Evolutionary conservation across 2,888 invertebrate species (phyloP), one percentile per base, ranked within the genome.

Genomic region (Tortrix viridana): DNA sequence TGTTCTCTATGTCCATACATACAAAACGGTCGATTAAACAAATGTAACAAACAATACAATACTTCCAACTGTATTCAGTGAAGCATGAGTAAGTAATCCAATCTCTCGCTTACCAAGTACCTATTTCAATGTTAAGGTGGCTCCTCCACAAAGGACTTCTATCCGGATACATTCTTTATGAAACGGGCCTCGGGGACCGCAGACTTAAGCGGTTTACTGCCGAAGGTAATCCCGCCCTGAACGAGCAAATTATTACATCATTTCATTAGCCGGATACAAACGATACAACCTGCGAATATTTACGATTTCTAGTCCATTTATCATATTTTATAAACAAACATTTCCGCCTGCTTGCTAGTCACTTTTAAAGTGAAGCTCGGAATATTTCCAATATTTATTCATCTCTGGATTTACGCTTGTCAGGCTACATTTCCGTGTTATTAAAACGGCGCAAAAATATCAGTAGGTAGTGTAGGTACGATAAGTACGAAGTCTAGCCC

Each of bases 141-240:
- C 38, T 46, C 47, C 20, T 62, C 50, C 26, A 62, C 56, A 57
- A 57, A 62, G 56, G 56, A 56, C 50, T 23, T 49, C 62, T 46
- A 56, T 56, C 50, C 56, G 50, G 50, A 57, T 62, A 62, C 62
- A 62, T 62, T 62, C 56, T 62, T 62, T 57, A 62, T 62, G 56
- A 62, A 62, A 37, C 44, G 50, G 56, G 23, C 56, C 26, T 56
- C 19, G 38, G 50, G 56, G 26, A 43, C 60, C 54, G 48, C 46
- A 38, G 50, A 50, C 62, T 50, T 62, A 52, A 57, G 62, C 50
- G 46, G 56, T 62, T 52, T 50, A 57, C 56, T 19, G 46, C 50
- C 26, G 22, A 4, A 38, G 56, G 56, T 38, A 56, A 59, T 50
- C 46, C 50, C 22, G 19, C 46, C 26, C 56, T 38, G 20, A 26